Conservation (phyloP, 1,140 invertebrate species). For the Papilio dardanus region DNA sequence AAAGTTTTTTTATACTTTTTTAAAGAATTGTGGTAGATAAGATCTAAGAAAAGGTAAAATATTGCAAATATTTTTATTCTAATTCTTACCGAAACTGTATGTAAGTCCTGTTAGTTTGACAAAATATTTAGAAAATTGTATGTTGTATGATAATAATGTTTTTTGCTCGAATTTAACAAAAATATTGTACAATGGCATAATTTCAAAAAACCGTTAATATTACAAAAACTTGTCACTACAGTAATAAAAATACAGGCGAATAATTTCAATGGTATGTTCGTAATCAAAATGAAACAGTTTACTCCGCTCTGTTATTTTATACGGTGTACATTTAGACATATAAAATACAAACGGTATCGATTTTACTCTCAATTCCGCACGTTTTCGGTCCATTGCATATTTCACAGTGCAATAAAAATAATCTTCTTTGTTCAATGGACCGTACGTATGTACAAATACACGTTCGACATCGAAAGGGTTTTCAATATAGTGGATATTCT, state of each 20-base stretch:
- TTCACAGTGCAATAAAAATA: slow-evolving; percentile 78
- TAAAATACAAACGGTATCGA: slow-evolving; percentile 49
- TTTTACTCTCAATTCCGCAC: slow-evolving; percentile 69
- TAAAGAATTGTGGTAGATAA: neutral
- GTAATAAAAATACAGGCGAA: too few species aligned
- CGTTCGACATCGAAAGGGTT: slow-evolving; percentile 63
- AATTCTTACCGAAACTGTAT: too few species aligned
- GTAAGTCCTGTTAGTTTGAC: too few species aligned
- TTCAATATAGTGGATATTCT: slow-evolving; percentile 52
- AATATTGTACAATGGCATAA: too few species aligned
- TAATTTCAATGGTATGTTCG: too few species aligned
- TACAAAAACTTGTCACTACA: too few species aligned
- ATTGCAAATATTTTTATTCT: too few species aligned
- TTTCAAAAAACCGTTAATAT: too few species aligned
- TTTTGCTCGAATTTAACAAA: too few species aligned
- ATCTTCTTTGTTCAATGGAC: slow-evolving; percentile 72
- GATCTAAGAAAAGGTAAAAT: too few species aligned
- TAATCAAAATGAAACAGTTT: neutral
- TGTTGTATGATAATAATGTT: too few species aligned
- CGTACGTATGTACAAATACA: slow-evolving; percentile 58
- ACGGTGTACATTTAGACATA: neutral
- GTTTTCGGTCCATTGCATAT: slow-evolving; percentile 70
- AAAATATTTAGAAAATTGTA: too few species aligned
- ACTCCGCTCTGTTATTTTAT: neutral
- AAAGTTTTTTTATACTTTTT: neutral